Evolutionary conservation across 2,797 vertebrate species (phyloP), one percentile per base, ranked within the genome.

Genomic region (Dicrostonyx torquatus): DNA sequence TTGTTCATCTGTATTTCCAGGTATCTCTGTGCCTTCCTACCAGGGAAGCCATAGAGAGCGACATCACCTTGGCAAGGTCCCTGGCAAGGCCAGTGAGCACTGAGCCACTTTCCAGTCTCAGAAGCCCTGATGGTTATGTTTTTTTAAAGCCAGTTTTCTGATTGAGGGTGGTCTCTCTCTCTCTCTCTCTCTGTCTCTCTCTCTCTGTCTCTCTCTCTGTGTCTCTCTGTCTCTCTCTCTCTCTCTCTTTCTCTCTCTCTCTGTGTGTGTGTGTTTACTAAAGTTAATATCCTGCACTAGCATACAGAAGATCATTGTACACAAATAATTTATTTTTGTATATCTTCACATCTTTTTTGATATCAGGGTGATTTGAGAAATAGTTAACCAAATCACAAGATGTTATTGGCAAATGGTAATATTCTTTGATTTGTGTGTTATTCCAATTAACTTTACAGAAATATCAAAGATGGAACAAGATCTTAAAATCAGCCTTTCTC

Each of bases 401-500:
- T 89, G 2, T 12, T 80, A 18, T 64, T 77, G 11, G 14, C 40
- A 94, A 50, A 31, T 86, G 20, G 37, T 34, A 70, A 79, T 50
- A 55, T 66, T 79, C 37, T 64, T 34, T 85, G 84, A 82, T 62
- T 80, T 72, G 48, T 24, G 62, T 2, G 7, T 53, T 84, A 87
- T 72, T 94, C 68, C 62, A 10, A 73, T 73, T 77, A 87, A 62
- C 4, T 40, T 93, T 34, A 75, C 1, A 90, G 76, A n/a, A 73
- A 88, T 89, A 62, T 31, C 40, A 70, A 20, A 82, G 45, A 22
- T 55, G 68, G 31, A 86, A 53, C 2, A 34, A 37, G 60, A 87
- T 94, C 93, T 76, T 70, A 93, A 89, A 90, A 62, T 50, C 53
- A 84, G 0, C 76, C 75, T 92, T 70, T 89, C 72, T 78, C 11